phyloP scores from a whole-genome alignment of 1,140 invertebrate genomes.

The Aphis craccivora region DNA sequence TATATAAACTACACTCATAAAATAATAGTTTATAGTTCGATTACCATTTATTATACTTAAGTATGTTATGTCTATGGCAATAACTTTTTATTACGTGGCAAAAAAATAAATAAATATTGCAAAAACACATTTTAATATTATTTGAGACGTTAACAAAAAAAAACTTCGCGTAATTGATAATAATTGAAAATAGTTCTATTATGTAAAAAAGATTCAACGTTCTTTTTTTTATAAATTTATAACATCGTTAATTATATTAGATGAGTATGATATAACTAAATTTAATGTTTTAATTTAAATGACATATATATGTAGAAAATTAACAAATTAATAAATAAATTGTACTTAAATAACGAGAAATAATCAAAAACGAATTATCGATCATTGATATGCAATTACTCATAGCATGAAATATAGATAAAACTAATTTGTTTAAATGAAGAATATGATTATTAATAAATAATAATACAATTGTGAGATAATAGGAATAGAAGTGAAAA shows the following conservation, averaged over 20 bases:
- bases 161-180: neutral
- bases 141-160: neutral
- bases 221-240: conserved; percentile 6
- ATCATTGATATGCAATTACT: neutral
- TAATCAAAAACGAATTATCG: neutral
- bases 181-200: neutral
- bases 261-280: neutral
- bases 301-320: no score
- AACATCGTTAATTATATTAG: neutral
- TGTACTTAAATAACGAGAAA: no score
- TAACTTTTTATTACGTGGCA: neutral
- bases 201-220: neutral
- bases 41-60: neutral
- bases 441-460: neutral
- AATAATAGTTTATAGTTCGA: neutral
- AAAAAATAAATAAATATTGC: neutral
- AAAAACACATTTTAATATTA: neutral
- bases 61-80: neutral
- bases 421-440: neutral
- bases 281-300: neutral
- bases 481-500: neutral
- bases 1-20: neutral
- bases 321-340: no score
- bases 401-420: neutral
- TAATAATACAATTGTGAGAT: neutral